A percentile compares a stretch with the other conserved stretches of the same genome.
These are phyloP conservation scores for Papilio polytes DNA, from an alignment of 1,140 invertebrate genomes.

Conservation along the genomic window DNA sequence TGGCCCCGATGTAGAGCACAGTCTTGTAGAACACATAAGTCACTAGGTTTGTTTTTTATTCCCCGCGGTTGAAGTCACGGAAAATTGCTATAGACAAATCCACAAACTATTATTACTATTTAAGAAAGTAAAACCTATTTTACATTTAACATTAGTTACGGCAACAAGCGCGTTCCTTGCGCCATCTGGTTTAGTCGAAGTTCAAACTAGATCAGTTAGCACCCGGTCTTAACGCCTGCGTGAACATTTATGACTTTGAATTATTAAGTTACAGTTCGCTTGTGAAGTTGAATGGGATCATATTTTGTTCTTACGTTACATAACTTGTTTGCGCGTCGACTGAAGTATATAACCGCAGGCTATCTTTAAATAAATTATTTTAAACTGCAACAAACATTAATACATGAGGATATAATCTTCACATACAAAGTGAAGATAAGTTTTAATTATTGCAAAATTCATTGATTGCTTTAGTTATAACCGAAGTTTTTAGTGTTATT, in stretches of 20 bases:
- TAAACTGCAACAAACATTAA: not conserved
- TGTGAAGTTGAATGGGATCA: constrained; percentile 39
- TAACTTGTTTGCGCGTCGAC: constrained; percentile 19
- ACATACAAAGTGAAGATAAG: too few relatives aligned
- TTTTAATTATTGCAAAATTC: too few relatives aligned
- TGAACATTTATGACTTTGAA: constrained; percentile 57
- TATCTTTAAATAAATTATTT: not conserved
- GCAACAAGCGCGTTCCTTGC: constrained; percentile 58
- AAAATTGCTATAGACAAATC: not conserved
- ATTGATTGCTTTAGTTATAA: too few relatives aligned
- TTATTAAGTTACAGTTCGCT: constrained; percentile 56
- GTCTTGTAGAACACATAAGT: too few relatives aligned
- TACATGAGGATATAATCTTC: not conserved
- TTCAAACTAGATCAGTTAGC: constrained; percentile 69
- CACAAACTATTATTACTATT: not conserved
- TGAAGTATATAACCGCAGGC: constrained; percentile 1
- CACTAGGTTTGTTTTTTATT: too few relatives aligned
- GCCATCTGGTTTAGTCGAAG: constrained; percentile 59
- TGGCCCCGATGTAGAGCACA: too few relatives aligned
- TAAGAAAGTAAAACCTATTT: not conserved
- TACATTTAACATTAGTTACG: constrained; percentile 52
- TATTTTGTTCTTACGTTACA: constrained; percentile 37
- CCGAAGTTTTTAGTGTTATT: too few relatives aligned
- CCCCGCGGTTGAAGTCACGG: too few relatives aligned
- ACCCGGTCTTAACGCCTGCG: constrained; percentile 56